A percentile compares a stretch with the other conserved stretches of the same genome.
Evolutionary conservation across 2,113 vertebrate species (phyloP).

Genomic region (Spizaetus ornatus): DNA sequence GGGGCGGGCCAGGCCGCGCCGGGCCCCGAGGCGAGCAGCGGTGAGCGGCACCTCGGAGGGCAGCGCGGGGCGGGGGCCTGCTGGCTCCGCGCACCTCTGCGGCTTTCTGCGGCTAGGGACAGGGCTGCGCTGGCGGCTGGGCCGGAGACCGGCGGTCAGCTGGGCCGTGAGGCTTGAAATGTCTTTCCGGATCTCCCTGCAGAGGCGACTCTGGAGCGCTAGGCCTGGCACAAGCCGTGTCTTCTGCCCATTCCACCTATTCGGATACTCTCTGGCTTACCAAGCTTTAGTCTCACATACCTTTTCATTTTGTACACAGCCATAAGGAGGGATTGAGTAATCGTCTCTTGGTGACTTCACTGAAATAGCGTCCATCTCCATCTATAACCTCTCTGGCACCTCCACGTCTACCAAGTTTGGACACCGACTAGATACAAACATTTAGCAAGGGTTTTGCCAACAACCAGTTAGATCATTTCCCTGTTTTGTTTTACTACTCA

Average conservation of each 20-base stretch:
- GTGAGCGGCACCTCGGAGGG: neutral
- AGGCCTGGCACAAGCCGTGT: too few species aligned
- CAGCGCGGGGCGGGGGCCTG: neutral
- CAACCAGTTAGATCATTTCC: rapidly evolving
- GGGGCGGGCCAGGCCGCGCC: neutral
- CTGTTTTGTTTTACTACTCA: neutral
- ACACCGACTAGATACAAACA: neutral
- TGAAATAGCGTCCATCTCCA: rapidly evolving
- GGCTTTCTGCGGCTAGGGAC: too few species aligned
- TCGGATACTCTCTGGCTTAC: rapidly evolving
- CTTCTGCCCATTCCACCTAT: rapidly evolving
- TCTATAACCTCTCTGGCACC: neutral
- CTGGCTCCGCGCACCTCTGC: too few species aligned
- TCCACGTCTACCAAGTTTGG: neutral
- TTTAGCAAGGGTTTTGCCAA: neutral
- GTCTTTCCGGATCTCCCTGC: too few species aligned
- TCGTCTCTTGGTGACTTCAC: neutral
- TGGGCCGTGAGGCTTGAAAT: rapidly evolving
- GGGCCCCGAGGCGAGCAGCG: too few species aligned
- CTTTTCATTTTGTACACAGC: rapidly evolving
- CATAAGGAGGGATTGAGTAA: too few species aligned
- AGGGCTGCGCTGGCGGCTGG: too few species aligned
- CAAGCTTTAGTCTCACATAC: rapidly evolving
- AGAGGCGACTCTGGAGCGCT: too few species aligned
- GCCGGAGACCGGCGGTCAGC: rapidly evolving